These are phyloP conservation scores for Drosophila kambysellisi DNA, from an alignment of 2,888 invertebrate species.

Conservation along the genomic window DNA sequence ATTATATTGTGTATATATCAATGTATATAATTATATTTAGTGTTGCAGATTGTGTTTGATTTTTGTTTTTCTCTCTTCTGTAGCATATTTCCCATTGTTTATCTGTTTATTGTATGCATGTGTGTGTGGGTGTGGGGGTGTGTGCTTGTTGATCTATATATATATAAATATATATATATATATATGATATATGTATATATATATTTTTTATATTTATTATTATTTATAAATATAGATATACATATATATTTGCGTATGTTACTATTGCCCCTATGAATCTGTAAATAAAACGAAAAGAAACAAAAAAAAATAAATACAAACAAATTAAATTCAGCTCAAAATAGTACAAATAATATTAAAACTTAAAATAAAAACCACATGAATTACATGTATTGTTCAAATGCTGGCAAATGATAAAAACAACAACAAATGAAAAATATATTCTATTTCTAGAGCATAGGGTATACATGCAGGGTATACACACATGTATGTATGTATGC, in stretches of 20 bases:
- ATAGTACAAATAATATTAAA: slow-evolving; percentile 5
- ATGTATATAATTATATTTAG: slow-evolving; percentile 33
- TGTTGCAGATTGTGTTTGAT: slow-evolving; percentile 31
- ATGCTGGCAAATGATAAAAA: slow-evolving; percentile 26
- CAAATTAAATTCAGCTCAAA: slow-evolving; percentile 35
- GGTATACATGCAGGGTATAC: not conserved
- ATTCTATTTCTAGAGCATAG: slow-evolving; percentile 8
- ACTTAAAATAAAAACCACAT: slow-evolving; percentile 3
- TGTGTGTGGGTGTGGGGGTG: slow-evolving; percentile 2
- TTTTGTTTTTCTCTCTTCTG: slow-evolving; percentile 21
- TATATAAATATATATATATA: slow-evolving; percentile 16
- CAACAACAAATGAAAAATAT: slow-evolving; percentile 1
- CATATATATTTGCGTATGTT: slow-evolving; percentile 56
- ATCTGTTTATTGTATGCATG: slow-evolving; percentile 22
- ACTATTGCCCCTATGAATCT: slow-evolving; percentile 80
- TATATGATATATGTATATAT: slow-evolving; percentile 24
- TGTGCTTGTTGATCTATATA: slow-evolving; percentile 28
- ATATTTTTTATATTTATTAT: slow-evolving; percentile 35
- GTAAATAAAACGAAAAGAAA: slow-evolving; percentile 61
- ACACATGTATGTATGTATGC: not conserved
- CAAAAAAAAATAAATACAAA: slow-evolving; percentile 34
- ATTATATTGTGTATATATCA: slow-evolving; percentile 37
- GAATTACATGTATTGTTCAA: not conserved
- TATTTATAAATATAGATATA: slow-evolving; percentile 48
- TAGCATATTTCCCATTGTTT: slow-evolving; percentile 40